phyloP scores from a whole-genome alignment of 2,888 invertebrate species.

The Lomographa bimaculata region DNA sequence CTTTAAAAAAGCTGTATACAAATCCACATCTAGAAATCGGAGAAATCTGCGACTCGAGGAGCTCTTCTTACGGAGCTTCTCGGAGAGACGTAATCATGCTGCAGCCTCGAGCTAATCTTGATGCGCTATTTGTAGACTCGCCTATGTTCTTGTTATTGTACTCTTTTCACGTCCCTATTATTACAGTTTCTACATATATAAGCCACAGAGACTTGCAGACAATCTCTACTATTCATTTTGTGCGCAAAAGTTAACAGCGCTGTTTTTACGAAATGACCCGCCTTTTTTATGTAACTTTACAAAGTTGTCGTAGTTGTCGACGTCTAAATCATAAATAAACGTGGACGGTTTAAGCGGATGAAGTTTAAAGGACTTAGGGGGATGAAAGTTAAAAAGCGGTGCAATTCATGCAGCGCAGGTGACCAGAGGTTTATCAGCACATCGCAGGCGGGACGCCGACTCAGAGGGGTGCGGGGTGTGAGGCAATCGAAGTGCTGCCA shows the following conservation, averaged over 20 bases:
- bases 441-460: constrained; percentile 53
- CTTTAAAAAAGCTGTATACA: constrained; percentile 28
- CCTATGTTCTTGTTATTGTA: constrained; percentile 61
- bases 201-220: constrained; percentile 15
- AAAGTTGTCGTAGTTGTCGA: constrained; percentile 65
- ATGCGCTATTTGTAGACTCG: constrained; percentile 63
- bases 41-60: constrained; percentile 47
- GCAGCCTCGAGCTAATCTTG: constrained; percentile 76
- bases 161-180: constrained; percentile 58
- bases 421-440: constrained; percentile 78
- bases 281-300: constrained; percentile 52
- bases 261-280: constrained; percentile 13
- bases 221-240: constrained; percentile 23
- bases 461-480: constrained; percentile 24
- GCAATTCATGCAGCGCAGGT: constrained; percentile 81
- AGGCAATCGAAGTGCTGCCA: constrained; percentile 22
- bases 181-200: constrained; percentile 39
- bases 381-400: constrained; percentile 81
- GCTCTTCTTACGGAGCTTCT: constrained; percentile 52
- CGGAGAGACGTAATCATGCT: constrained; percentile 68
- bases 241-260: constrained; percentile 25
- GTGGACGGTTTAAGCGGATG: constrained; percentile 69
- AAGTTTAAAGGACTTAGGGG: constrained; percentile 76
- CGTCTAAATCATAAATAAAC: constrained; percentile 76
- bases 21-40: constrained; percentile 59